Conservation (phyloP, 2,113 vertebrate genomes). For the Poeciliopsis prolifica region DNA sequence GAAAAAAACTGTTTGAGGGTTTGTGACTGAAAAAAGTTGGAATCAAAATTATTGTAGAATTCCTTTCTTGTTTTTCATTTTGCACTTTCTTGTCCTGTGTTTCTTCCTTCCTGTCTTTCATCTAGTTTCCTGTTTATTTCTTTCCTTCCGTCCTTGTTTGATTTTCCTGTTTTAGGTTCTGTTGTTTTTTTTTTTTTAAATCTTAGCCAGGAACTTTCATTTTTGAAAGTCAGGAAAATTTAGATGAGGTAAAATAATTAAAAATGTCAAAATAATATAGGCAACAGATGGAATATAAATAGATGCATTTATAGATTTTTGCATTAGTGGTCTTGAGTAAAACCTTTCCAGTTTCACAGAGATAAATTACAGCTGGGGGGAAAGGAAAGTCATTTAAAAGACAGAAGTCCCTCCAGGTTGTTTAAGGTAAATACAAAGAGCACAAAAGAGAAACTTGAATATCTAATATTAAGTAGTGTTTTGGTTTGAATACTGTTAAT, state of each 20-base stretch:
- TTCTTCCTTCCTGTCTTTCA: too few relatives aligned
- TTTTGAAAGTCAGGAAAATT: too few relatives aligned
- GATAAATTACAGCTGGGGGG: constrained; percentile 14
- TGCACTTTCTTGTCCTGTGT: too few relatives aligned
- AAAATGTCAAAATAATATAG: not conserved
- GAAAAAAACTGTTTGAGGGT: too few relatives aligned
- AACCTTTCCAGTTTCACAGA: constrained; percentile 36
- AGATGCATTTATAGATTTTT: not conserved
- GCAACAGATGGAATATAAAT: not conserved
- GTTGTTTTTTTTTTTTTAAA: too few relatives aligned
- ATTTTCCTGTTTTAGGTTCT: too few relatives aligned
- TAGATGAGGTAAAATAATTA: not conserved
- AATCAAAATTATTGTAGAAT: too few relatives aligned
- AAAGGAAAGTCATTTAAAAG: constrained; percentile 1
- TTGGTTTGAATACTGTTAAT: not conserved
- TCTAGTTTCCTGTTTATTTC: too few relatives aligned
- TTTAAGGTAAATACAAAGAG: constrained; percentile 15
- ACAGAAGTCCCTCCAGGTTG: not conserved
- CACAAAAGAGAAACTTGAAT: not conserved
- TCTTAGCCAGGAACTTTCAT: too few relatives aligned
- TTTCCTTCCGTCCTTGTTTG: too few relatives aligned
- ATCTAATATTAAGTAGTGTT: not conserved
- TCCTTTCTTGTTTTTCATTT: too few relatives aligned
- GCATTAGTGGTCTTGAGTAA: constrained; percentile 45
- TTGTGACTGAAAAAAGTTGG: too few relatives aligned